These are phyloP conservation scores for Myrmecophaga tridactyla DNA, from an alignment of 2,113 vertebrate species.

Conservation along the genomic window DNA sequence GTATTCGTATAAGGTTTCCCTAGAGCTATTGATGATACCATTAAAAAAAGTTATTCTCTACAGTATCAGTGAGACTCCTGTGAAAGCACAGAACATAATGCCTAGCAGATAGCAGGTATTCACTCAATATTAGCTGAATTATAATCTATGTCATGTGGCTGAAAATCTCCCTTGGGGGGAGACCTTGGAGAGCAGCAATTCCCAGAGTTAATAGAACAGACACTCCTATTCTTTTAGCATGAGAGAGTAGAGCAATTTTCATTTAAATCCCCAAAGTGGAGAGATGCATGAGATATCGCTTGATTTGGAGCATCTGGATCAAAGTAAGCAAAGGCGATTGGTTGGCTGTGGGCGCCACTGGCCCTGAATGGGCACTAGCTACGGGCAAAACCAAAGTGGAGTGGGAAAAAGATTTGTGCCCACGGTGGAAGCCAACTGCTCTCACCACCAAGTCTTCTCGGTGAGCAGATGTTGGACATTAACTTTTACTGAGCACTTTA, in stretches of 20 bases:
- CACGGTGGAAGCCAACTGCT: background rate
- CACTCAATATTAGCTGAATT: constrained; percentile 28
- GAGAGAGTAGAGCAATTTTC: background rate
- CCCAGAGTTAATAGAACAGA: background rate
- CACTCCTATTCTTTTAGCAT: background rate
- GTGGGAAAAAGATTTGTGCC: background rate
- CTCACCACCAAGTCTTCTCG: background rate
- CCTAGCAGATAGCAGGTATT: constrained; percentile 40
- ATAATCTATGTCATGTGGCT: background rate
- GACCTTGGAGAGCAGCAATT: background rate
- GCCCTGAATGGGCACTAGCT: background rate
- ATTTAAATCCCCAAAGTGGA: background rate
- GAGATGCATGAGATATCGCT: background rate
- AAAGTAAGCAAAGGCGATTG: background rate
- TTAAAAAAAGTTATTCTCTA: background rate
- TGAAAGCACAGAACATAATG: background rate
- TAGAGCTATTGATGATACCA: background rate
- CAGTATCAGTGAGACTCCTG: background rate
- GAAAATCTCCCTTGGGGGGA: constrained; percentile 26
- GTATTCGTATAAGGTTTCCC: background rate
- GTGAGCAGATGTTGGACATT: background rate
- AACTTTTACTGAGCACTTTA: background rate
- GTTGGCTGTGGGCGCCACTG: background rate
- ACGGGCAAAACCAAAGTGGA: background rate
- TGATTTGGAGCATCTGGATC: background rate